Conservation (phyloP, 2,888 invertebrate species). For the Ormia ochracea region DNA sequence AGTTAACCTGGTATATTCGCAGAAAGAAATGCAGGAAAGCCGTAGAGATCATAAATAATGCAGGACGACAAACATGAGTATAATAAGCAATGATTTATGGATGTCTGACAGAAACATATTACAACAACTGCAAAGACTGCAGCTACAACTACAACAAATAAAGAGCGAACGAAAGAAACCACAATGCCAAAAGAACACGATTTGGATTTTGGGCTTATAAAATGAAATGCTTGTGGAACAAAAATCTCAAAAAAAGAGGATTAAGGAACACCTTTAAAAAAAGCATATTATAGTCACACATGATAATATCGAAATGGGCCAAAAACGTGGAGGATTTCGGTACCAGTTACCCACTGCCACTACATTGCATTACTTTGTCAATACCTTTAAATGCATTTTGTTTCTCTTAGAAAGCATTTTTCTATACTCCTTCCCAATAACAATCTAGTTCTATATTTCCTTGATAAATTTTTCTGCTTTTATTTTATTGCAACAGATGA, state of each 20-base stretch:
- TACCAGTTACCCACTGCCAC: no score
- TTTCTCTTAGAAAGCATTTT: no score
- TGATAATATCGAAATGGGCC: constrained; percentile 9
- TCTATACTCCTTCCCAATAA: no score
- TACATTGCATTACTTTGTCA: no score
- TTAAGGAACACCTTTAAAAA: background rate
- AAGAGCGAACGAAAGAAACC: background rate
- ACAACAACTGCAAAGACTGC: constrained; percentile 10
- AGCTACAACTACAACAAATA: background rate
- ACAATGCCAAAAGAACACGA: constrained; percentile 11
- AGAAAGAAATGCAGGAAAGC: constrained; percentile 19
- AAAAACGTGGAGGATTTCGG: background rate
- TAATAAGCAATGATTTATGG: constrained; percentile 57
- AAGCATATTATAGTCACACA: constrained; percentile 18
- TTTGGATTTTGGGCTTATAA: constrained; percentile 11
- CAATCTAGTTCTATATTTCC: no score
- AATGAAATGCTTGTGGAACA: background rate
- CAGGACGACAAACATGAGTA: constrained; percentile 57
- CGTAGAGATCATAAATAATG: constrained; percentile 56
- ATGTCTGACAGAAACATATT: constrained; percentile 50
- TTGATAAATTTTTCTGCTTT: no score
- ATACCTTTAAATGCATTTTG: no score
- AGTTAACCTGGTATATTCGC: constrained; percentile 16
- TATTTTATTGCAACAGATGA: no score
- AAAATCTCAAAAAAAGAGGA: background rate